Evolutionary conservation across 2,888 invertebrate species (phyloP).

Genomic region (Unio delphinus): DNA sequence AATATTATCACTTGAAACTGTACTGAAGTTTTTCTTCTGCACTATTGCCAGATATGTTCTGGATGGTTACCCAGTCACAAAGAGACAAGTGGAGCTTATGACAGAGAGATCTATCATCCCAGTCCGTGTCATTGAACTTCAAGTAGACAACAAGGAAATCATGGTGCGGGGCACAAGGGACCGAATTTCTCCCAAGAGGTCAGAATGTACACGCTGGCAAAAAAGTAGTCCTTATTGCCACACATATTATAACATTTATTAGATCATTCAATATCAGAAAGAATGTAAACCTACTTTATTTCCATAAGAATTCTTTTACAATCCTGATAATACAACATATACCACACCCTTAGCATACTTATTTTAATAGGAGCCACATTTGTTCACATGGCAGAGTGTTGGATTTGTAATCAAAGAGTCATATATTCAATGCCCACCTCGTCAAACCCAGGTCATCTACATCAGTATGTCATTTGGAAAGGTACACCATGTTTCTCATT

Average conservation of each 20-base stretch:
- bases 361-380: no score
- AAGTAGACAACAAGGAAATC: conserved; percentile 63
- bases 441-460: no score
- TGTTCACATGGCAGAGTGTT: no score
- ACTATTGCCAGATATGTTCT: conserved; percentile 63
- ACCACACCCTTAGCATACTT: no score
- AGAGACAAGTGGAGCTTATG: conserved; percentile 67
- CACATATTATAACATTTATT: neutral
- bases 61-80: conserved; percentile 69
- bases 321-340: no score
- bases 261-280: neutral
- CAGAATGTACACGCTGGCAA: neutral
- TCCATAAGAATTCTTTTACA: no score
- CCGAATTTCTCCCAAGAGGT: conserved; percentile 61
- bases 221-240: neutral
- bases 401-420: no score
- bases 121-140: conserved; percentile 67
- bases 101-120: conserved; percentile 68
- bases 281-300: no score
- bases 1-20: no score
- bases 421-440: no score
- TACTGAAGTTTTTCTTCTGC: neutral
- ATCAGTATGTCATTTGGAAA: no score
- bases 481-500: no score
- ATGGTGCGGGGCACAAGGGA: conserved; percentile 67